Conservation (phyloP, 2,797 vertebrate species). For the Tamandua tetradactyla region DNA sequence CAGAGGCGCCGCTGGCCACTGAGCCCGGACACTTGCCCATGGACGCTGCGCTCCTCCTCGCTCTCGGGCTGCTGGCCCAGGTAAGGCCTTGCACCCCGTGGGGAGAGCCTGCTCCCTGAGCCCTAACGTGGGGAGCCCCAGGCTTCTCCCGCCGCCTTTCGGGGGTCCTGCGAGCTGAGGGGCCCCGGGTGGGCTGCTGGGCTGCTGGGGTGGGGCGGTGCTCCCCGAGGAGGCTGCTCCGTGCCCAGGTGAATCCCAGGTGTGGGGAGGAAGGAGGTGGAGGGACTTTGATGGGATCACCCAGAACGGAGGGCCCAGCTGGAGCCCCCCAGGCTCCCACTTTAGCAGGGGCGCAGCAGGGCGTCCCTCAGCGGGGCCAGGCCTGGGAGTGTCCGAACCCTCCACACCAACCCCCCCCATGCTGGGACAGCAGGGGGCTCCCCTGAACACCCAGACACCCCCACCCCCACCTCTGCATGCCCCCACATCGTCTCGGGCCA, state of each 20-base stretch:
- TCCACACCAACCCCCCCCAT: fast-evolving
- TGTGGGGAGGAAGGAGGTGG: neutral
- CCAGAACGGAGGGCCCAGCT: neutral
- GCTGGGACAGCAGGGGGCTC: neutral
- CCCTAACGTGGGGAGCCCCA: neutral
- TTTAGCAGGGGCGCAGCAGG: neutral
- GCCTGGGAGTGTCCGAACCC: neutral
- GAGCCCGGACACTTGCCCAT: constrained; percentile 67
- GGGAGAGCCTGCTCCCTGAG: neutral
- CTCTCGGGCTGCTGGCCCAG: constrained; percentile 83
- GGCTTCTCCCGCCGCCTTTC: fast-evolving
- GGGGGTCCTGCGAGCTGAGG: neutral
- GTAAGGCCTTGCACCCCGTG: constrained; percentile 74
- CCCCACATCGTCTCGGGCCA: too few species aligned
- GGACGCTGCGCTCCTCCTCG: constrained; percentile 74
- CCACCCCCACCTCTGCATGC: neutral
- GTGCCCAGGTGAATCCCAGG: neutral
- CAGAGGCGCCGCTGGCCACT: neutral
- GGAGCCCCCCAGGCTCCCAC: too few species aligned
- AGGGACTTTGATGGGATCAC: too few species aligned
- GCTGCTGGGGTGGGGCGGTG: neutral
- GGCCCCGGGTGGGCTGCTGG: neutral
- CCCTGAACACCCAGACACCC: neutral
- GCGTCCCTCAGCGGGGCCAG: too few species aligned
- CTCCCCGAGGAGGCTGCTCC: neutral